Conservation (phyloP, 2,888 invertebrate species). For the Andricus quercusramuli region DNA sequence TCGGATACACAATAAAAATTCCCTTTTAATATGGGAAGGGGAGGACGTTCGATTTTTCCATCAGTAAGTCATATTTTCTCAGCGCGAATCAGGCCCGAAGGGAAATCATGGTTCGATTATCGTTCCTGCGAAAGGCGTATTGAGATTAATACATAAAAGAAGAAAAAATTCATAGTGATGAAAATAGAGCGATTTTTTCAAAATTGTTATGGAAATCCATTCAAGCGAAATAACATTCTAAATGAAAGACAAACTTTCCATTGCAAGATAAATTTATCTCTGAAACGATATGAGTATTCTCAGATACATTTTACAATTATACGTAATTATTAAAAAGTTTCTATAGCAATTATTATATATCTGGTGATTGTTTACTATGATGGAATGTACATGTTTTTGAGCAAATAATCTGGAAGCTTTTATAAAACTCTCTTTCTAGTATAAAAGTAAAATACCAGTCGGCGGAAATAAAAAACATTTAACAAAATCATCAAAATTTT, state of each 20-base stretch:
- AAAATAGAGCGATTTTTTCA: background rate
- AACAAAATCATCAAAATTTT: too few species aligned
- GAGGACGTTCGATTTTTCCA: conserved; percentile 60
- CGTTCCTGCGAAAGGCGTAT: conserved; percentile 15
- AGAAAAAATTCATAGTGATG: background rate
- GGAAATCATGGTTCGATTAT: conserved; percentile 41
- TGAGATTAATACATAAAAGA: conserved; percentile 12
- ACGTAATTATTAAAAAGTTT: background rate
- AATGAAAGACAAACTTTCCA: background rate
- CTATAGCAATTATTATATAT: background rate
- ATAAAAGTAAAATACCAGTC: too few species aligned
- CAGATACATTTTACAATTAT: background rate
- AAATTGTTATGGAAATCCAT: background rate
- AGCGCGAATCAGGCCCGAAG: conserved; percentile 50
- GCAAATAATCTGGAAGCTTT: too few species aligned
- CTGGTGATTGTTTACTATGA: background rate
- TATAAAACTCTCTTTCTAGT: too few species aligned
- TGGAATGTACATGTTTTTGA: too few species aligned
- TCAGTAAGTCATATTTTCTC: conserved; percentile 53
- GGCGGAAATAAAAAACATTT: too few species aligned
- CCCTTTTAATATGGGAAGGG: conserved; percentile 68
- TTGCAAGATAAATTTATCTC: background rate
- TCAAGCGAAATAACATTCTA: background rate
- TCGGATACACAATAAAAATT: conserved; percentile 59
- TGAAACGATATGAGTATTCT: background rate